Evolutionary conservation across 2,797 vertebrate genomes (phyloP), one percentile per base, ranked within the genome.

Genomic region (Paratrypauchen microcephalus): DNA sequence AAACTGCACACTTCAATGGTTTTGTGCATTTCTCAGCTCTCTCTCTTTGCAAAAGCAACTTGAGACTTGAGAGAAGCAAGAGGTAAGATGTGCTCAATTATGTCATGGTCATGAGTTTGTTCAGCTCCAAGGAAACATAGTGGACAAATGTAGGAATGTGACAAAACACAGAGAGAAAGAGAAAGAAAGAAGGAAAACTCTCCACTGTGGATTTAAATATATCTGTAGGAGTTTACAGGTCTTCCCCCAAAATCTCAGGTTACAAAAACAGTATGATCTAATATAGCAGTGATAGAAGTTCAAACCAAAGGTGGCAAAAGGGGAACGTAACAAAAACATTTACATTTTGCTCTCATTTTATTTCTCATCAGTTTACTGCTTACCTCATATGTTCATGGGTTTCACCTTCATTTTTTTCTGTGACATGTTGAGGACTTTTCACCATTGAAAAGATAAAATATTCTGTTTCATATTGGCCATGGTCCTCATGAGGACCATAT

Each of bases 121-220:
- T 87, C 68, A 72, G 74, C 77, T 87, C 90, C 90, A 88, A 76
- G 81, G 90, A 86, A 85, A 92, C 74, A 11, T 75, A 50, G 54
- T 59, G 76, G 78, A 89, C 86, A 90, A 90, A 89, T 70, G 73
- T 66, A 85, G 83, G 89, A 91, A 92, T 92, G 90, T 84, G 81
- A 81, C 83, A 84, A 83, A 86, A 39, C 67, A 36, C 28, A 60
- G 28, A 60, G 56, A 1, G 56, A 58, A 13, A 58, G 26, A 55
- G n/a, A 54, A 21, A 23, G 50, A n/a, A 7, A 65, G 75, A 36
- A 76, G 54, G 60, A 72, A 73, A 72, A 70, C 69, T 74, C 63
- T 47, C 72, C 54, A 62, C 56, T 80, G 64, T 78, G 80, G 47
- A 48, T 70, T 80, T 77, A 18, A 80, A 76, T 83, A 75, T 78